Evolutionary conservation across 2,888 invertebrate genomes (phyloP), one percentile per base, ranked within the genome.

Genomic region (Idaea aversata): DNA sequence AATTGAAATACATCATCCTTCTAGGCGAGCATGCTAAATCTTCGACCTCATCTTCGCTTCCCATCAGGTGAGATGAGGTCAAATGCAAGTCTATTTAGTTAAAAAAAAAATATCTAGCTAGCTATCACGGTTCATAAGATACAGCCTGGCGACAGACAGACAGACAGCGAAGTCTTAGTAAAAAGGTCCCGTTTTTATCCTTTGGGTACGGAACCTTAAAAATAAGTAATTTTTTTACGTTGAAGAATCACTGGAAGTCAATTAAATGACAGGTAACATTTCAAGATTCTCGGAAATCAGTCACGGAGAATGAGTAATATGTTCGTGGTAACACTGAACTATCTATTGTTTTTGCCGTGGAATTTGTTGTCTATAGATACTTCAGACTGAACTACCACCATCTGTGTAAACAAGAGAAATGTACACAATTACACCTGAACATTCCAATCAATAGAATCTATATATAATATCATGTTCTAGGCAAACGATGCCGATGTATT

Each of bases 221-320:
- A 10, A 47, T 13, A 47, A 47, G 10, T 47, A 1, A 10, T 47
- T 13, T 47, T 47, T 13, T 47, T 47, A 36, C 36, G 10, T 13
- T 47, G 10, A 47, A 47, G 47, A 13, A 47, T 47, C 13, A 47
- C 47, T 47, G 47, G 47, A 47, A 47, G 7, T 47, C 6, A 4
- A 47, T 47, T 47, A 6, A 47, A 47, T 7, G 47, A 47, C 47
- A 5, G 13, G 47, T 13, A 13, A 47, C 47, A 47, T 47, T 47
- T 47, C 13, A 7, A 47, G 47, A 47, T 47, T 47, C 47, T 47
- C 47, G 47, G 47, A 47, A 47, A 47, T 5, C 47, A 47, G 47
- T 47, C 47, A 10, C 6, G 13, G 47, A 13, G 47, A 47, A 47
- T 47, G 64, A 67, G 67, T 64, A 62, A 68, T 65, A 67, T 65